Conservation (phyloP, 2,888 invertebrate species). For the Euzophera pinguis region DNA sequence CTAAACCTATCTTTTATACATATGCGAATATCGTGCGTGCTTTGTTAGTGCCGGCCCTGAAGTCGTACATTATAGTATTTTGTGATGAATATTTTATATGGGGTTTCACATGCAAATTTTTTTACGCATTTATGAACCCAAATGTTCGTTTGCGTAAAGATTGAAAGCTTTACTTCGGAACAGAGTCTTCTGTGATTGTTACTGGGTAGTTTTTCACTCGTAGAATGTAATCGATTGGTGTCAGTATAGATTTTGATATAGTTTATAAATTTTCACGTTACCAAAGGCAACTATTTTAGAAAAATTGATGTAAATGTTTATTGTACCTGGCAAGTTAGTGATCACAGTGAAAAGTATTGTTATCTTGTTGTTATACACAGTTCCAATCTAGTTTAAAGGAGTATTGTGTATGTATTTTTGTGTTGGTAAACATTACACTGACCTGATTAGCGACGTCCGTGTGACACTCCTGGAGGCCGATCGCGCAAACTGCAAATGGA, state of each 20-base stretch:
- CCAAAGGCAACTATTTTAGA: constrained; percentile 11
- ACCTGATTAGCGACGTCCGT: too few relatives aligned
- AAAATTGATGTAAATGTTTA: constrained; percentile 12
- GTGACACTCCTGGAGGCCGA: too few relatives aligned
- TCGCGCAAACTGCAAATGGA: too few relatives aligned
- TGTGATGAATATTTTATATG: too few relatives aligned
- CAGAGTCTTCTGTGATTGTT: constrained; percentile 10
- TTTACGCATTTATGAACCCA: too few relatives aligned
- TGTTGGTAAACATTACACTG: too few relatives aligned
- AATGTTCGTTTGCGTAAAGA: too few relatives aligned
- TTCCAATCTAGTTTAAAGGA: neutral
- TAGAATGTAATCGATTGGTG: neutral
- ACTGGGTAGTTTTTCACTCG: constrained; percentile 7
- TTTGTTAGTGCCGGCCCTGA: neutral
- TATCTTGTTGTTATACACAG: neutral
- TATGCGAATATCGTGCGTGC: too few relatives aligned
- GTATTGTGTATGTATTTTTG: neutral
- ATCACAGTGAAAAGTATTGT: neutral
- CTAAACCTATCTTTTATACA: too few relatives aligned
- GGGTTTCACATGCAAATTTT: too few relatives aligned
- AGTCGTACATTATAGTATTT: too few relatives aligned
- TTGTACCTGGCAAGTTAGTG: constrained; percentile 1
- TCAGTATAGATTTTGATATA: neutral
- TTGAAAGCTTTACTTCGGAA: constrained; percentile 1
- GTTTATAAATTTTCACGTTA: constrained; percentile 8